phyloP scores from a whole-genome alignment of 2,797 vertebrate species.

The Anguilla pacifica region DNA sequence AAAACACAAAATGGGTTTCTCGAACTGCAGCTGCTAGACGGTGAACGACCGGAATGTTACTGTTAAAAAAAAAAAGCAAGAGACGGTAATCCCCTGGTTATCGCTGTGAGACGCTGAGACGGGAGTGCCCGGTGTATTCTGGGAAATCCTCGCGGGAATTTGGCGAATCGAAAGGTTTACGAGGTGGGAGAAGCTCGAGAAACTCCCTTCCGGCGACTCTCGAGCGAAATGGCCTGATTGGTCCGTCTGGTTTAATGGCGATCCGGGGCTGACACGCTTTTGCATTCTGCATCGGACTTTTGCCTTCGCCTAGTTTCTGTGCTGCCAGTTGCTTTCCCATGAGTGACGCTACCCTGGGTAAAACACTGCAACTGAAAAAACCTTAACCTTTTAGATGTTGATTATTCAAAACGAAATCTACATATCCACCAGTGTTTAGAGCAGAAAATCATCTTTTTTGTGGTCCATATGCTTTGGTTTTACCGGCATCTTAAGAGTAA shows the following conservation, averaged over 20 bases:
- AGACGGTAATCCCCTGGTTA: background rate
- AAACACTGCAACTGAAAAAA: background rate
- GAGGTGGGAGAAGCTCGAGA: background rate
- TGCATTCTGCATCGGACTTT: background rate
- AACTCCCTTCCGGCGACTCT: background rate
- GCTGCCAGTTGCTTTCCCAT: background rate
- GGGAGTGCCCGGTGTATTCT: background rate
- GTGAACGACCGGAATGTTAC: background rate
- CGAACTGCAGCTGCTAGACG: background rate
- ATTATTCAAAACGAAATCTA: background rate
- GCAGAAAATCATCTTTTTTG: too few species aligned
- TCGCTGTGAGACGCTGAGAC: background rate
- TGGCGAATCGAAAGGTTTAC: background rate
- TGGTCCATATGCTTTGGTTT: background rate
- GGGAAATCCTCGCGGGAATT: background rate
- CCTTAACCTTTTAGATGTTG: background rate
- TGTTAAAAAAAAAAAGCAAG: background rate
- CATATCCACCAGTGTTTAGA: too few species aligned
- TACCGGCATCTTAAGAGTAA: too few species aligned
- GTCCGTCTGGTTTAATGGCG: background rate
- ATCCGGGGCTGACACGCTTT: background rate
- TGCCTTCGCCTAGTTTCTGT: background rate
- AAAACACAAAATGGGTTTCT: background rate
- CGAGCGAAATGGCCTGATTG: background rate
- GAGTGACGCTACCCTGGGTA: background rate